phyloP scores from a whole-genome alignment of 2,113 vertebrate species.

The Sphaerodactylus townsendi region DNA sequence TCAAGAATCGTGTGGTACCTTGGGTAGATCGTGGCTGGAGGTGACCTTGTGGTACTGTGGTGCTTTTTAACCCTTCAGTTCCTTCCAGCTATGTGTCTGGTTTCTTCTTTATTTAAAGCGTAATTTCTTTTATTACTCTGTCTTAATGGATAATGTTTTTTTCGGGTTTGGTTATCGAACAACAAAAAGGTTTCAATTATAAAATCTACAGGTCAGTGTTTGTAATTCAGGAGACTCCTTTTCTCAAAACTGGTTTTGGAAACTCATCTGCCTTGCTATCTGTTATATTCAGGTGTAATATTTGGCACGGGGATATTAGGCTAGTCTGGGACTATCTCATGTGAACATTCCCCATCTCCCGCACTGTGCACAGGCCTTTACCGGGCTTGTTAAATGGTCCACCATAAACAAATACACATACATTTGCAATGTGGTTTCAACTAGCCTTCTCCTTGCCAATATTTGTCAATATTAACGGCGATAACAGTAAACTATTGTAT shows the following conservation, averaged over 20 bases:
- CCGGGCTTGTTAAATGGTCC: too few relatives aligned
- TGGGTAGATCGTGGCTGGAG: constrained; percentile 68
- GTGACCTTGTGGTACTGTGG: constrained; percentile 72
- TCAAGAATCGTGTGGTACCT: constrained; percentile 67
- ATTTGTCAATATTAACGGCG: neutral
- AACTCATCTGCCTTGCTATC: constrained; percentile 9
- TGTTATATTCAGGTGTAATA: neutral
- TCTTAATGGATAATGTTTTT: constrained; percentile 66
- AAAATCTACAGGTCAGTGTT: constrained; percentile 2
- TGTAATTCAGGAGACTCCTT: constrained; percentile 9
- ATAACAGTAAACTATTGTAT: neutral
- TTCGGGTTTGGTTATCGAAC: constrained; percentile 20
- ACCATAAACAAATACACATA: neutral
- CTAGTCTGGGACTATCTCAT: neutral
- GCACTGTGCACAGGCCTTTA: neutral
- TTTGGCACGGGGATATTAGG: neutral
- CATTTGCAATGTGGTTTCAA: neutral
- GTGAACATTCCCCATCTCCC: neutral
- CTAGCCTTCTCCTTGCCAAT: neutral
- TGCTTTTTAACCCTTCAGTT: constrained; percentile 69
- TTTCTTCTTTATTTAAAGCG: constrained; percentile 40
- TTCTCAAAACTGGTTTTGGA: constrained; percentile 5
- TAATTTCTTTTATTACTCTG: constrained; percentile 53
- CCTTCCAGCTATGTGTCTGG: constrained; percentile 40
- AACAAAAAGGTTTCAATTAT: constrained; percentile 10